A percentile compares a stretch with the other conserved stretches of the same genome.
These are phyloP conservation scores for Rallus crepitans DNA, from an alignment of 2,797 vertebrate genomes.

Conservation along the genomic window DNA sequence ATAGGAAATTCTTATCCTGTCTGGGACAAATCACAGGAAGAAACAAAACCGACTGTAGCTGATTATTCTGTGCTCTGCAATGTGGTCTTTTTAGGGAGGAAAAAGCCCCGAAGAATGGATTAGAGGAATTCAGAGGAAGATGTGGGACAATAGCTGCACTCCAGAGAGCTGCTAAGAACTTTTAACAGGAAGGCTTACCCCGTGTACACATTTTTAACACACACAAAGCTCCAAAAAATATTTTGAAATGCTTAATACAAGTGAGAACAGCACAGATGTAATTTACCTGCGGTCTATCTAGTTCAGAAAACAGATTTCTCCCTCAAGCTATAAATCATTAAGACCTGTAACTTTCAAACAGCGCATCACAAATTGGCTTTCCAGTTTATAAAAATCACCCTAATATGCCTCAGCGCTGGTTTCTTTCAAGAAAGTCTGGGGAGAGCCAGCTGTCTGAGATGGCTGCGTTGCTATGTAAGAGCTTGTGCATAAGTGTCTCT, in stretches of 20 bases:
- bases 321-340: constrained; percentile 39
- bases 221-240: not conserved
- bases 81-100: not conserved
- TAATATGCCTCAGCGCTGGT: not conserved
- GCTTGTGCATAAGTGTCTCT: not conserved
- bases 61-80: not conserved
- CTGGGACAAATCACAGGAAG: not conserved
- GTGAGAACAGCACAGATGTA: not conserved
- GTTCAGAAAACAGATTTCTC: constrained; percentile 8
- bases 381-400: constrained; percentile 28
- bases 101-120: not conserved
- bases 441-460: constrained; percentile 41
- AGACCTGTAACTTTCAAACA: constrained; percentile 24
- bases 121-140: not conserved
- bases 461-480: not conserved
- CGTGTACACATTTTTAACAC: not conserved
- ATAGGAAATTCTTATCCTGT: not conserved
- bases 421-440: constrained; percentile 18
- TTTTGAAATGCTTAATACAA: not conserved
- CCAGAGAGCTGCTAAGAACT: not conserved
- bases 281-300: not conserved
- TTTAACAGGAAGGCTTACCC: not conserved
- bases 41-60: not conserved
- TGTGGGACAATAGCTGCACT: not conserved
- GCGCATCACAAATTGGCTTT: not conserved